These are phyloP conservation scores for Nyleta sp. DNA, from an alignment of 2,888 invertebrate genomes.

Conservation along the genomic window DNA sequence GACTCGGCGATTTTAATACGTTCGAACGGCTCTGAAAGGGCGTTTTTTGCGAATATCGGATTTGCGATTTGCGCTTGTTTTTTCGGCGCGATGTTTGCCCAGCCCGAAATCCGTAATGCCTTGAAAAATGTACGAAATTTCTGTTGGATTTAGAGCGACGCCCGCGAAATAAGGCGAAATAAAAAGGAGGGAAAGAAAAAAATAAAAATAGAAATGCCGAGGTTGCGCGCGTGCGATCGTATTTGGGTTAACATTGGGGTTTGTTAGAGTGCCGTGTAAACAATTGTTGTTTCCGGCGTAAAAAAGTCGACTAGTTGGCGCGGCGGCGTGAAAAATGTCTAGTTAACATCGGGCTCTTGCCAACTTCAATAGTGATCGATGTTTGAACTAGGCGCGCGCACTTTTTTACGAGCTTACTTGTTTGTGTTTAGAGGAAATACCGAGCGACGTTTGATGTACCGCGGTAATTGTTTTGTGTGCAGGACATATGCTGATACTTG, in stretches of 20 bases:
- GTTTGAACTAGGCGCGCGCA: slow-evolving; percentile 32
- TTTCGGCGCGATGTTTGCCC: not conserved
- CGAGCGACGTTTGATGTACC: slow-evolving; percentile 23
- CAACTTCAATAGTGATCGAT: slow-evolving; percentile 51
- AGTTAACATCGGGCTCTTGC: slow-evolving; percentile 45
- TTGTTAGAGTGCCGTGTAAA: slow-evolving; percentile 36
- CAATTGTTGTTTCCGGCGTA: slow-evolving; percentile 23
- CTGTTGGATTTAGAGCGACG: not conserved
- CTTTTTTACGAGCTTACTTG: slow-evolving; percentile 39
- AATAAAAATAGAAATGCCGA: not conserved
- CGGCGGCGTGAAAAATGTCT: slow-evolving; percentile 39
- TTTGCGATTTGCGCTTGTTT: slow-evolving; percentile 10
- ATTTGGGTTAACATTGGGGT: slow-evolving; percentile 20
- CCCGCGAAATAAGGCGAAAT: not conserved
- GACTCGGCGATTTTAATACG: slow-evolving; percentile 33
- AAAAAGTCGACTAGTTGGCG: slow-evolving; percentile 32
- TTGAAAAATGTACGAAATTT: slow-evolving; percentile 26
- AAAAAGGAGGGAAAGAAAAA: slow-evolving; percentile 7
- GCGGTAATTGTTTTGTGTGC: slow-evolving; percentile 37
- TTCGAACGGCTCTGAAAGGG: slow-evolving; percentile 30
- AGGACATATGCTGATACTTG: slow-evolving; percentile 12
- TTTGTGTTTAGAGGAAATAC: slow-evolving; percentile 43
- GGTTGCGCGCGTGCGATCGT: not conserved
- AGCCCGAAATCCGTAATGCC: not conserved
- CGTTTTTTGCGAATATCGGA: slow-evolving; percentile 31